These are phyloP conservation scores for Salvelinus fontinalis DNA, from an alignment of 2,113 vertebrate genomes.

Conservation along the genomic window DNA sequence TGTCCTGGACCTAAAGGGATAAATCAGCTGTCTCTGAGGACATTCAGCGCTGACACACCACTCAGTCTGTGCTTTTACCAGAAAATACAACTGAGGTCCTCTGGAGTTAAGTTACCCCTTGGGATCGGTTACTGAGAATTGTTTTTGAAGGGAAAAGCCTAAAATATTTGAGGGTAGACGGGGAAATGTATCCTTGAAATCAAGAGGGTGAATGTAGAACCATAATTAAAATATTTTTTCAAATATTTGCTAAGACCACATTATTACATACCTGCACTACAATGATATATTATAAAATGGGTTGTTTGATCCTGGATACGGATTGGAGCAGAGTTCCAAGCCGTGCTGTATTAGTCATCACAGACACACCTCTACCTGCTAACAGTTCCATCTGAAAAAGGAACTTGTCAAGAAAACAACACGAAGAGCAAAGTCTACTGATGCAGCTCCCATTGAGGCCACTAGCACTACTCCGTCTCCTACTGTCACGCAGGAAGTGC, in stretches of 20 bases:
- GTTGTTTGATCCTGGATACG: no score
- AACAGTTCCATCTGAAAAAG: no score
- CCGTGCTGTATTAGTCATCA: no score
- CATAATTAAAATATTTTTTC: not conserved
- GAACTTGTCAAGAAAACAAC: no score
- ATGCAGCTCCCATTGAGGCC: not conserved
- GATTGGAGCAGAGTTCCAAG: no score
- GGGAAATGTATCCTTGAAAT: not conserved
- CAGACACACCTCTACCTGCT: no score
- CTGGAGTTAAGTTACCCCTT: not conserved
- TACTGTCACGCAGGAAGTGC: not conserved
- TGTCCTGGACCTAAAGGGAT: constrained; percentile 9
- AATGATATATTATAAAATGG: no score
- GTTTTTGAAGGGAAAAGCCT: not conserved
- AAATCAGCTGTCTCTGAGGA: constrained; percentile 20
- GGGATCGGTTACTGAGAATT: not conserved
- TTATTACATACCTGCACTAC: no score
- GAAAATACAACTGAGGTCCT: not conserved
- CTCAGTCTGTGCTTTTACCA: not conserved
- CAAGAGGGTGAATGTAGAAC: not conserved
- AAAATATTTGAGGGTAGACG: not conserved
- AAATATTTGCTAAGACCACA: not conserved
- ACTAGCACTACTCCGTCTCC: not conserved
- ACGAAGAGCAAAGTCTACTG: constrained; percentile 25
- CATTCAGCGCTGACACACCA: constrained; percentile 9